A percentile compares a stretch with the other conserved stretches of the same genome.
These are phyloP conservation scores for Solen grandis DNA, from an alignment of 1,140 invertebrate species.

Conservation along the genomic window DNA sequence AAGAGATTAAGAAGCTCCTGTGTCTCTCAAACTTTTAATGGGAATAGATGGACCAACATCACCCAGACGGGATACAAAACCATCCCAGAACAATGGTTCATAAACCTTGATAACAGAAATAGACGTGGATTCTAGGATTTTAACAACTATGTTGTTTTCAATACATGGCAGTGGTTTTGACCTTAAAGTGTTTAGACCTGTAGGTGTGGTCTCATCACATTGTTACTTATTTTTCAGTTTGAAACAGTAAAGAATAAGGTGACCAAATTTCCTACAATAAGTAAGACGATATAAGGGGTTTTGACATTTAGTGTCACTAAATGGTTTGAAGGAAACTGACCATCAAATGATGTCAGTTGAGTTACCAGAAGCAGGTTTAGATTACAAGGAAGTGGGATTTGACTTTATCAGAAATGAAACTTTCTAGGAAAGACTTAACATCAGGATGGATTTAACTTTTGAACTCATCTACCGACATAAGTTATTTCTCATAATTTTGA, in stretches of 20 bases:
- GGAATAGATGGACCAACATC: neutral
- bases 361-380: too few relatives aligned
- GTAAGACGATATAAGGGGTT: neutral
- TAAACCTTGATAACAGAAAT: neutral
- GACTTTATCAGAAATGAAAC: neutral
- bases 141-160: neutral
- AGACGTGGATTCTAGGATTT: neutral
- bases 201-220: neutral
- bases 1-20: slow-evolving; percentile 8
- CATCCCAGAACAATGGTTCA: slow-evolving; percentile 5
- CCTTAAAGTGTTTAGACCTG: neutral
- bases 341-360: too few relatives aligned
- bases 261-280: neutral
- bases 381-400: too few relatives aligned
- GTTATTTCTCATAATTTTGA: neutral
- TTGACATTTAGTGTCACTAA: too few relatives aligned
- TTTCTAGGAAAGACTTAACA: neutral
- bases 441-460: neutral
- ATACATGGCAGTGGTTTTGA: slow-evolving; percentile 3
- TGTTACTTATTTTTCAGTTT: neutral
- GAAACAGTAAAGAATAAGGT: neutral
- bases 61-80: slow-evolving; percentile 1
- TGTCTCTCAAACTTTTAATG: neutral
- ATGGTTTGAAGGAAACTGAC: too few relatives aligned
- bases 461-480: neutral